Percentiles rank a stretch among this genome's conserved stretches.
Evolutionary conservation across 2,113 vertebrate genomes (phyloP).

Genomic region (Colius striatus): DNA sequence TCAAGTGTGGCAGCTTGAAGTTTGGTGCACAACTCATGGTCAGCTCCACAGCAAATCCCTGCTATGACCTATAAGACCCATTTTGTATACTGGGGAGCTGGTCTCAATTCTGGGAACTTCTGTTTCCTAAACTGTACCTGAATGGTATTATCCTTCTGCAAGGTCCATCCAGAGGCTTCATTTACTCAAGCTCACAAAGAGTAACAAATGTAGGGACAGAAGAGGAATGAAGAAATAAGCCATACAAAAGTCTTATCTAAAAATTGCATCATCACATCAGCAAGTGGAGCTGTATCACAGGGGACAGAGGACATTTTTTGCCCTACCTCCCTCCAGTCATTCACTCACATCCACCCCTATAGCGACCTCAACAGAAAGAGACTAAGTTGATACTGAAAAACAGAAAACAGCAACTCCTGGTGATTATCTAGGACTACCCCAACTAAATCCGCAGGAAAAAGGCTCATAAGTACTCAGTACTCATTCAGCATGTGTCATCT

Average conservation of each 20-base stretch:
- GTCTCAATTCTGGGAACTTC: background rate
- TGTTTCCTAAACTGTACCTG: background rate
- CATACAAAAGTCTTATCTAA: background rate
- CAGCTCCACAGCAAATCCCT: background rate
- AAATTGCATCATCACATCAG: background rate
- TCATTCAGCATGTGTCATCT: conserved; percentile 31
- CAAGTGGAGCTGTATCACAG: background rate
- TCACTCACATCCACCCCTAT: background rate
- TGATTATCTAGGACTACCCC: background rate
- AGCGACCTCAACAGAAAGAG: background rate
- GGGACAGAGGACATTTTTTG: background rate
- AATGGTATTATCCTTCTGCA: background rate
- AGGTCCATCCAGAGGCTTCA: background rate
- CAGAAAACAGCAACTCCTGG: background rate
- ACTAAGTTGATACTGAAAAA: background rate
- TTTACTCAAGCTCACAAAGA: background rate
- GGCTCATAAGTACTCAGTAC: background rate
- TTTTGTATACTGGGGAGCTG: background rate
- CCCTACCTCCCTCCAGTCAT: background rate
- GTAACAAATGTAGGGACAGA: background rate
- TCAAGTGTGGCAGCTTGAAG: background rate
- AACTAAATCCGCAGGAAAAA: background rate
- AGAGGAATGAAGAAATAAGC: background rate
- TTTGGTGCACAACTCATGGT: background rate
- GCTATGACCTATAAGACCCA: accelerated